Evolutionary conservation across 2,797 vertebrate species (phyloP).

Genomic region (Tokudaia muenninki): DNA sequence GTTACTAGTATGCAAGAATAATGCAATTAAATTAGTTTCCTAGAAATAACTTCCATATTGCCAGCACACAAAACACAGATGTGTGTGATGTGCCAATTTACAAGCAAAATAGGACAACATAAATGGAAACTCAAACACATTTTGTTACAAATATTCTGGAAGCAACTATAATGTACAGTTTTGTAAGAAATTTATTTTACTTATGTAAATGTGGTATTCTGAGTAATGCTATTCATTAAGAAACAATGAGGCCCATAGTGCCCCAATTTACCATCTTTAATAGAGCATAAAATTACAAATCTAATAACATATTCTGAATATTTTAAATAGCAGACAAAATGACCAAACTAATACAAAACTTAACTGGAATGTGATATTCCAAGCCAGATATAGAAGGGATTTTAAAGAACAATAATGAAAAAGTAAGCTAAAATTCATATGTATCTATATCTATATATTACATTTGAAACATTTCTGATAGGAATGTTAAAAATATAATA

Average conservation of each 20-base stretch:
- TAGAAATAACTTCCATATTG: not conserved
- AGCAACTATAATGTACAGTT: not conserved
- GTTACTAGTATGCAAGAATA: not conserved
- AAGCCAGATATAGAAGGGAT: not conserved
- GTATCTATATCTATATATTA: not conserved
- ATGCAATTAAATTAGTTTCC: not conserved
- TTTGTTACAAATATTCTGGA: not conserved
- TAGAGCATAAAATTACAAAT: slow-evolving; percentile 7
- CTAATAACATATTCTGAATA: not conserved
- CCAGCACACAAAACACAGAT: not conserved
- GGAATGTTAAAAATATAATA: not conserved
- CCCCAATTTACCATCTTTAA: not conserved
- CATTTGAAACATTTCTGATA: not conserved
- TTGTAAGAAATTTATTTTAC: not conserved
- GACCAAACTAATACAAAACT: not conserved
- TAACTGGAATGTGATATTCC: not conserved
- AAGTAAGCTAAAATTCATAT: too few relatives aligned
- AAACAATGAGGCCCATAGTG: not conserved
- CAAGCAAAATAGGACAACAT: not conserved
- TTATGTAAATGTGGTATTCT: not conserved
- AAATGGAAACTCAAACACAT: not conserved
- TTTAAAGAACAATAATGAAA: not conserved
- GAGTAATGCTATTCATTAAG: not conserved
- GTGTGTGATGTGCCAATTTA: not conserved
- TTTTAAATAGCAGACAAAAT: not conserved